Percentiles rank a stretch among this genome's conserved stretches.
These are phyloP conservation scores for Dynastes tityus DNA, from an alignment of 2,888 invertebrate genomes.

Conservation along the genomic window DNA sequence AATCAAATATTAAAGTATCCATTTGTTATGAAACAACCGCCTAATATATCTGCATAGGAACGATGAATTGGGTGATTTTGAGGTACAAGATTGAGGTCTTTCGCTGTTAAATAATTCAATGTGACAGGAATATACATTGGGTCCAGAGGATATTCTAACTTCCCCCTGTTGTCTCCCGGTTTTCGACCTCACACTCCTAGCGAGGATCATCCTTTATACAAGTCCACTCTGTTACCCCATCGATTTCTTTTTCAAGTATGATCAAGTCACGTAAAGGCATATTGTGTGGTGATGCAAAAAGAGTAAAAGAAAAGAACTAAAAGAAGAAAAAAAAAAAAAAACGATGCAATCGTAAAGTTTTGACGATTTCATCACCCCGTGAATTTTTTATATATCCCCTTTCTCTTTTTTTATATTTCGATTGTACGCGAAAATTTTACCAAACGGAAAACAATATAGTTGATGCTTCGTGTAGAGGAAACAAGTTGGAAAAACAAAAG, in stretches of 20 bases:
- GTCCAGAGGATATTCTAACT: conserved; percentile 9
- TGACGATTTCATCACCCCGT: conserved; percentile 66
- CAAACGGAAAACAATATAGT: not conserved
- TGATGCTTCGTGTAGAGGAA: not conserved
- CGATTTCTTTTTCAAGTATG: conserved; percentile 47
- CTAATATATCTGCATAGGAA: conserved; percentile 22
- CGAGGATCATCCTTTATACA: conserved; percentile 21
- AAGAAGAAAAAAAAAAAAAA: conserved; percentile 49
- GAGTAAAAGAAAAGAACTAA: not conserved
- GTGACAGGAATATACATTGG: conserved; percentile 30
- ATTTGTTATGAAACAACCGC: conserved; percentile 4
- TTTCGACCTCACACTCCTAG: not conserved
- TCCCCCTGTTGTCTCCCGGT: conserved; percentile 5
- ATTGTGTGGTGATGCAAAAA: conserved; percentile 68
- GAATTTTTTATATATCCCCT: conserved; percentile 32
- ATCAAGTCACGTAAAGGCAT: conserved; percentile 66
- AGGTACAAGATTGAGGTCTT: conserved; percentile 34
- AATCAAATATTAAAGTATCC: conserved; percentile 4
- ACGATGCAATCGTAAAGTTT: conserved; percentile 65
- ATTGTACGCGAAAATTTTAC: conserved; percentile 1
- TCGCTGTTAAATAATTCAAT: conserved; percentile 39
- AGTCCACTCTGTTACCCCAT: conserved; percentile 38
- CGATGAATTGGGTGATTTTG: conserved; percentile 28
- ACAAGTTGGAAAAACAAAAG: conserved; percentile 13
- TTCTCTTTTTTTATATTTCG: conserved; percentile 4